These are phyloP conservation scores for Equus quagga DNA, from an alignment of 2,113 vertebrate species.

Conservation along the genomic window DNA sequence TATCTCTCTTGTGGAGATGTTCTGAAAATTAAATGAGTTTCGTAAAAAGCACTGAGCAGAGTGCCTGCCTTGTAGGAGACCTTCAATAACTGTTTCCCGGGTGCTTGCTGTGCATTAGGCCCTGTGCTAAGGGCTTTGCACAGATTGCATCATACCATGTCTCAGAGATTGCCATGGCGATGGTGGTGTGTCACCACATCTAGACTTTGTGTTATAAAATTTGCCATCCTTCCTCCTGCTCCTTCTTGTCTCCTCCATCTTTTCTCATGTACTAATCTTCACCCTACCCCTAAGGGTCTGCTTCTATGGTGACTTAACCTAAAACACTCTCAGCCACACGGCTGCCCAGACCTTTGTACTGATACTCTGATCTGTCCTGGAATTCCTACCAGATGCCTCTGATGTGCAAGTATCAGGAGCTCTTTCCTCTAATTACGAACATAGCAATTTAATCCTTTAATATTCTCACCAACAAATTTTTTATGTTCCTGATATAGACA, in stretches of 20 bases:
- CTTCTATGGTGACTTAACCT: background rate
- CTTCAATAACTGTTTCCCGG: background rate
- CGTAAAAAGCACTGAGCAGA: background rate
- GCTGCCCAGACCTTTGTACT: background rate
- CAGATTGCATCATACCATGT: background rate
- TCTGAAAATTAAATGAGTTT: constrained; percentile 24
- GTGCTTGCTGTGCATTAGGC: background rate
- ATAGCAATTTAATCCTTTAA: background rate
- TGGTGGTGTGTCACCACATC: background rate
- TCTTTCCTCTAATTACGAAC: background rate
- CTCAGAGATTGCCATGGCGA: background rate
- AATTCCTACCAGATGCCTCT: background rate
- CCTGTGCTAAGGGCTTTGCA: background rate
- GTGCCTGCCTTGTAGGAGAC: background rate
- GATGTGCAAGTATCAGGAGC: background rate
- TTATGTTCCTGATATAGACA: background rate
- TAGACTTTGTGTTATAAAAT: background rate
- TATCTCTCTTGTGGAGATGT: background rate
- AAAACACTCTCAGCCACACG: background rate
- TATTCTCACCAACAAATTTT: background rate
- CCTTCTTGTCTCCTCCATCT: background rate
- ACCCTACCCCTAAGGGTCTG: background rate
- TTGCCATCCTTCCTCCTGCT: background rate
- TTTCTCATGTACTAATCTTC: background rate
- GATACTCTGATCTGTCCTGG: background rate